These are phyloP conservation scores for Cherax quadricarinatus DNA, from an alignment of 1,140 invertebrate genomes.

Conservation along the genomic window DNA sequence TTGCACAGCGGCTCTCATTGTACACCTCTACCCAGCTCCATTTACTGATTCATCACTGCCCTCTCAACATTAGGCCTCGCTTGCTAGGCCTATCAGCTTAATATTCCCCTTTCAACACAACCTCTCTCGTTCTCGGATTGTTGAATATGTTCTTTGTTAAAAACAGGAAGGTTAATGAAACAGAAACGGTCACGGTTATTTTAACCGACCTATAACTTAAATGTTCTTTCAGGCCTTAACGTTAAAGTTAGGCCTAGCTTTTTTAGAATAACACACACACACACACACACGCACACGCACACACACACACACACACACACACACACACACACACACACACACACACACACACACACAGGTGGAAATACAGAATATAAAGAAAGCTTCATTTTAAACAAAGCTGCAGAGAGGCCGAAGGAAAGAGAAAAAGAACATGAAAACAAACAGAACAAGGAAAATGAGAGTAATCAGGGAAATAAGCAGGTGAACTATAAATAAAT, in stretches of 20 bases:
- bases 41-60: conserved; percentile 18
- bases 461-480: too few relatives aligned
- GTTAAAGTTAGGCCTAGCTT: not conserved
- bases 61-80: conserved; percentile 24
- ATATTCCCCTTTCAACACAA: conserved; percentile 1
- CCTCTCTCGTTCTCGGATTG: not conserved
- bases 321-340: too few relatives aligned
- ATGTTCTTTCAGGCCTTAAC: not conserved
- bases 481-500: too few relatives aligned
- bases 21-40: not conserved
- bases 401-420: too few relatives aligned
- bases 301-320: too few relatives aligned
- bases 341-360: too few relatives aligned
- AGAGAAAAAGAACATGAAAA: too few relatives aligned
- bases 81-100: conserved; percentile 30
- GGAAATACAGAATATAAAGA: too few relatives aligned
- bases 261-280: too few relatives aligned
- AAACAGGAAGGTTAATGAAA: not conserved
- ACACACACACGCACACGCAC: too few relatives aligned
- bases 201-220: not conserved
- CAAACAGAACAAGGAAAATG: too few relatives aligned
- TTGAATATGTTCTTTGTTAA: not conserved
- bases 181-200: not conserved
- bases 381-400: too few relatives aligned
- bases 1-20: not conserved